A percentile compares a stretch with the other conserved stretches of the same genome.
Evolutionary conservation across 2,797 vertebrate genomes (phyloP).

Genomic region (Eurystomus glaucurus): DNA sequence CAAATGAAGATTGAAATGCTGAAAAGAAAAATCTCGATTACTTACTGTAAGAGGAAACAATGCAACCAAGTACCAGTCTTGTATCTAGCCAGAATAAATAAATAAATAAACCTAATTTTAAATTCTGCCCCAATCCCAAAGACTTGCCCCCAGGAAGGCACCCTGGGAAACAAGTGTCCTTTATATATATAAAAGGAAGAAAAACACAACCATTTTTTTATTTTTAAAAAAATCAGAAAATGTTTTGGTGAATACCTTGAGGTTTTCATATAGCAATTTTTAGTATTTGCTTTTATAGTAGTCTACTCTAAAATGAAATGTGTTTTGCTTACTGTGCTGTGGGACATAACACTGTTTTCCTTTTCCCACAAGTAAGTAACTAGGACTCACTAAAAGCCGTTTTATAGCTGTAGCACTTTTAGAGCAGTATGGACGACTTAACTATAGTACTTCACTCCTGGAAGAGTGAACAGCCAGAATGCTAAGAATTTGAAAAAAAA

Average conservation of each 20-base stretch:
- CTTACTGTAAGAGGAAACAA: not conserved
- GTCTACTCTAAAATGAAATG: not conserved
- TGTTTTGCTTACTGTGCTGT: not conserved
- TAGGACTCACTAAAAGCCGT: not conserved
- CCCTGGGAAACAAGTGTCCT: not conserved
- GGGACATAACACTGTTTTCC: not conserved
- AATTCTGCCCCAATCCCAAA: not conserved
- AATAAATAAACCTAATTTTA: not conserved
- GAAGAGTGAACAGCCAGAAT: not conserved
- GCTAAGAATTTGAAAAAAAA: not conserved
- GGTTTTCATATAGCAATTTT: slow-evolving; percentile 16
- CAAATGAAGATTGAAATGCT: not conserved
- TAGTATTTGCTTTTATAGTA: slow-evolving; percentile 35
- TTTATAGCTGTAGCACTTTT: not conserved
- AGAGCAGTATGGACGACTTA: not conserved
- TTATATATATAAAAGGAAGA: not conserved
- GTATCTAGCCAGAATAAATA: not conserved
- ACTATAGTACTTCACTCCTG: not conserved
- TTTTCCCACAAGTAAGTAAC: slow-evolving; percentile 16
- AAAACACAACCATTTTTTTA: not conserved
- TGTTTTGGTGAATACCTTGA: not conserved
- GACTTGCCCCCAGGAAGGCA: not conserved
- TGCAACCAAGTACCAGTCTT: not conserved
- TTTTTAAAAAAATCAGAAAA: not conserved
- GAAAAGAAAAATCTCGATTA: not conserved